Evolutionary conservation across 2,888 invertebrate genomes (phyloP).

Genomic region (Heliconius ismenius): DNA sequence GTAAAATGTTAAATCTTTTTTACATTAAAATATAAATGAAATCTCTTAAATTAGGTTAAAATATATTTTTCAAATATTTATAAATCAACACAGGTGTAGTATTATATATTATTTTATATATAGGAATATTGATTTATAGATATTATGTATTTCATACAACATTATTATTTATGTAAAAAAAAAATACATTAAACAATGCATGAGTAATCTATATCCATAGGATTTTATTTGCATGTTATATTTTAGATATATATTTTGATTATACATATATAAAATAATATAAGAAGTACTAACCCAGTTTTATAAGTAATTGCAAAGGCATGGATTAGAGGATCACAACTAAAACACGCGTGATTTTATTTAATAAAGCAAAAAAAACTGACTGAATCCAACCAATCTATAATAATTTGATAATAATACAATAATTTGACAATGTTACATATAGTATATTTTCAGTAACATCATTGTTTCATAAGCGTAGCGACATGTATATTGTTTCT

Average conservation of each 20-base stretch:
- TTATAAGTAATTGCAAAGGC: conserved; percentile 25
- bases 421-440: conserved; percentile 6
- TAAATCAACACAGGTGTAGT: background rate
- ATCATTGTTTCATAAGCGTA: conserved; percentile 31
- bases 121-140: background rate
- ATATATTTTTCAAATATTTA: background rate
- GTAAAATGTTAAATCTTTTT: too few species aligned
- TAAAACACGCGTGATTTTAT: conserved; percentile 21
- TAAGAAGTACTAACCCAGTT: conserved; percentile 24
- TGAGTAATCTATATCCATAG: background rate
- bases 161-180: background rate
- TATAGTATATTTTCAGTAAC: conserved; percentile 12
- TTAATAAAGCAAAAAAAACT: background rate
- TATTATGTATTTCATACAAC: background rate
- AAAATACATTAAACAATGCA: background rate
- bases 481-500: conserved; percentile 23
- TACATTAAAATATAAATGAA: background rate
- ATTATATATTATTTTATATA: conserved; percentile 18
- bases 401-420: background rate
- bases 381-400: background rate
- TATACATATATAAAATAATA: conserved; percentile 9
- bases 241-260: conserved; percentile 16
- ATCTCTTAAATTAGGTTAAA: background rate
- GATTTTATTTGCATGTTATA: conserved; percentile 30
- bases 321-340: conserved; percentile 26